These are phyloP conservation scores for Eupeodes luniger DNA, from an alignment of 2,888 invertebrate genomes.

Conservation along the genomic window DNA sequence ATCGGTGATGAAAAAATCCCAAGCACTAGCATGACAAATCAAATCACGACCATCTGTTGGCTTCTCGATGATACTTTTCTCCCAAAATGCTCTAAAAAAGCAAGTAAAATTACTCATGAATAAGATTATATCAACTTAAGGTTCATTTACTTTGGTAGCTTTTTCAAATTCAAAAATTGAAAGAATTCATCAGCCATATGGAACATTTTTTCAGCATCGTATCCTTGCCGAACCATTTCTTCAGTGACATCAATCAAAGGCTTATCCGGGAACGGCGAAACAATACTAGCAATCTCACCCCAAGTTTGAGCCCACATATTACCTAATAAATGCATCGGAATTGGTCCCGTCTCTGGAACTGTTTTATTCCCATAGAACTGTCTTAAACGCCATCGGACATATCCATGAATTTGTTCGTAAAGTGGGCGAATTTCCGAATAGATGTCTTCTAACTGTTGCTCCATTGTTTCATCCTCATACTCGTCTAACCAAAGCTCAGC, in stretches of 20 bases:
- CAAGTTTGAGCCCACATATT: slow-evolving; percentile 94
- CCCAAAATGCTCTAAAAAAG: slow-evolving; percentile 89
- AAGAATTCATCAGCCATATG: slow-evolving; percentile 94
- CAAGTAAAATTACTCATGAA: neutral
- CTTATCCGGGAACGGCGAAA: slow-evolving; percentile 90
- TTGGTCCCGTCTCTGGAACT: slow-evolving; percentile 88
- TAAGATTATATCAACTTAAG: neutral
- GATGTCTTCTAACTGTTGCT: slow-evolving; percentile 87
- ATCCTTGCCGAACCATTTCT: slow-evolving; percentile 90
- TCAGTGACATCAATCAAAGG: slow-evolving; percentile 89
- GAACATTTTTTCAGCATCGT: slow-evolving; percentile 91
- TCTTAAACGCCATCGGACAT: slow-evolving; percentile 89
- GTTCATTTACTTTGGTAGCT: slow-evolving; percentile 86
- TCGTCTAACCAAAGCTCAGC: slow-evolving; percentile 89
- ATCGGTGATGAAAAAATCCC: slow-evolving; percentile 92
- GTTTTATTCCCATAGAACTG: slow-evolving; percentile 89
- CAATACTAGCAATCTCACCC: slow-evolving; percentile 85
- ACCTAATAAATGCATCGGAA: slow-evolving; percentile 92
- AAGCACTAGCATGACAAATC: slow-evolving; percentile 94
- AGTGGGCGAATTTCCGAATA: slow-evolving; percentile 92
- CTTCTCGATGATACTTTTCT: slow-evolving; percentile 92
- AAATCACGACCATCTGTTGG: slow-evolving; percentile 89
- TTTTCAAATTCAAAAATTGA: slow-evolving; percentile 91
- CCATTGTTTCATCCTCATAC: slow-evolving; percentile 90
- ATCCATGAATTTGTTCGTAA: slow-evolving; percentile 93